Evolutionary conservation across 2,888 invertebrate species (phyloP), one percentile per base, ranked within the genome.

Genomic region (Cosmopolites sordidus): DNA sequence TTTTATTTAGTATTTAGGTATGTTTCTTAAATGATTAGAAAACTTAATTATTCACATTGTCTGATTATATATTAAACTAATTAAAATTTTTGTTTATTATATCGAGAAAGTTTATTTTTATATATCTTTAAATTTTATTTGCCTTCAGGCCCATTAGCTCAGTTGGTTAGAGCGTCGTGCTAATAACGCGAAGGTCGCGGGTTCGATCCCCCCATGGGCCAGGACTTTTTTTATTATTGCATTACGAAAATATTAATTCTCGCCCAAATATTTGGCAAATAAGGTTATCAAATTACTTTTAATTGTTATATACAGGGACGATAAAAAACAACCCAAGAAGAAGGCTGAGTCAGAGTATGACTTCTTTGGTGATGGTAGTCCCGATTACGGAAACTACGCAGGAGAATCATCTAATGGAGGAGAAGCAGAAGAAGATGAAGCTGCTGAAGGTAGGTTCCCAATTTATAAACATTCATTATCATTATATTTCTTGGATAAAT

Each of bases 141-240:
- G n/a, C n/a, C n/a, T n/a, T n/a, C n/a, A n/a, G 83, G 83, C 83
- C 82, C 82, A 83, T 83, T 82, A 82, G 82, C 82, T 83, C 82
- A 83, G 82, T 82, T 83, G 82, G 82, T 83, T 83, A 83, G 83
- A 83, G 82, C 83, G 82, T 82, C 82, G 82, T 83, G 83, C 83
- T 83, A 83, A 83, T 83, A 82, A 83, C 83, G 82, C 83, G 82
- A 83, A 83, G 82, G 82, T 83, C 83, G 82, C 79, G 82, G 82
- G 82, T 83, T 83, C 82, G 82, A 83, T 82, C 82, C 82, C 82
- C 82, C 77, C 81, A 82, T 82, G 82, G 81, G 82, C 82, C 82
- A 83, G 38, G 76, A 51, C 2, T 52, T 42, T 51, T 60, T 64
- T 69, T 73, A 72, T 22, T 22, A 5, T 22, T 22, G 8, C 3